Conservation (phyloP, 1,140 invertebrate species). For the Drosophila subobscura region DNA sequence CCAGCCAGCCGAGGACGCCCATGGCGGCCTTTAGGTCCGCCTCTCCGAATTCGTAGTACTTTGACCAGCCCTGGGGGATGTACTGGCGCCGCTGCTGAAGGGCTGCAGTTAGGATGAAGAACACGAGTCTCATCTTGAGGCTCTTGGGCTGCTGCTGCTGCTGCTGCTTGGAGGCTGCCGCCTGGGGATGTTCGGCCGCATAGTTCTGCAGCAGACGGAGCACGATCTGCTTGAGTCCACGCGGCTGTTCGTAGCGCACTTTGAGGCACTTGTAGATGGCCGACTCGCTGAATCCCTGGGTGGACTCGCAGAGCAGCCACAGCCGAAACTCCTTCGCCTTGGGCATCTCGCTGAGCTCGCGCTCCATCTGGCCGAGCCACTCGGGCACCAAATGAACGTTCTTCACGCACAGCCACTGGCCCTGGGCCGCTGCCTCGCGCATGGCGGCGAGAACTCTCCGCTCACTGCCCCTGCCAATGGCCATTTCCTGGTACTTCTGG, state of each 20-base stretch:
- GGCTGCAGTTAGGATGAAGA: slow-evolving; percentile 88
- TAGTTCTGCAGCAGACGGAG: slow-evolving; percentile 84
- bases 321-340: slow-evolving; percentile 88
- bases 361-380: slow-evolving; percentile 90
- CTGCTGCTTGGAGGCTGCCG: slow-evolving; percentile 50
- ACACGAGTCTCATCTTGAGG: slow-evolving; percentile 79
- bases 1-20: slow-evolving; percentile 88
- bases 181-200: slow-evolving; percentile 26
- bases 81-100: slow-evolving; percentile 94
- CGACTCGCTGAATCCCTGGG: slow-evolving; percentile 62
- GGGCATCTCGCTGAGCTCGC: slow-evolving; percentile 87
- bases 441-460: slow-evolving; percentile 49
- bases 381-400: slow-evolving; percentile 94
- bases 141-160: slow-evolving; percentile 75
- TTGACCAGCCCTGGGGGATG: slow-evolving; percentile 93
- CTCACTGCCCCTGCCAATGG: slow-evolving; percentile 76
- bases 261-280: slow-evolving; percentile 86
- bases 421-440: slow-evolving; percentile 59
- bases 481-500: slow-evolving; percentile 85
- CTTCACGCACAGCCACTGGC: slow-evolving; percentile 86
- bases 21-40: slow-evolving; percentile 92
- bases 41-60: slow-evolving; percentile 95
- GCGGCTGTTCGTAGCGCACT: slow-evolving; percentile 93
- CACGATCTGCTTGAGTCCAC: slow-evolving; percentile 86
- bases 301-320: slow-evolving; percentile 88